phyloP scores from a whole-genome alignment of 1,140 invertebrate species.

The Magallana ariakensis region DNA sequence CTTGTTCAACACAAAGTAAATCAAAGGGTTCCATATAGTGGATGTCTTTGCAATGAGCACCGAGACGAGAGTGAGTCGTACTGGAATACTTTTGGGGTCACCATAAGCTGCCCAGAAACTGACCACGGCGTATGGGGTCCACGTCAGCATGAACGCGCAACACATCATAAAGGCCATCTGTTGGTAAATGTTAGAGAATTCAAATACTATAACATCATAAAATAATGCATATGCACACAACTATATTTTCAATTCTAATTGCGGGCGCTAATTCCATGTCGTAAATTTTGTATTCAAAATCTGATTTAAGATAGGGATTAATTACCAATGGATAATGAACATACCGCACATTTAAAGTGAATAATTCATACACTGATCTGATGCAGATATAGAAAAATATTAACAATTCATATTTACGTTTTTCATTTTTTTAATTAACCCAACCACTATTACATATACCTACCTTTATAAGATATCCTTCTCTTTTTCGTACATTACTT shows the following conservation, averaged over 20 bases:
- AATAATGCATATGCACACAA: too few species aligned
- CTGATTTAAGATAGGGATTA: too few species aligned
- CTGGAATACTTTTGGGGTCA: constrained; percentile 30
- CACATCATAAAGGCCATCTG: constrained; percentile 59
- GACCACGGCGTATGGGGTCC: constrained; percentile 54
- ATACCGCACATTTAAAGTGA: too few species aligned
- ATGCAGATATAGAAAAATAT: too few species aligned
- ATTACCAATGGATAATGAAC: too few species aligned
- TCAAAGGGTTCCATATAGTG: constrained; percentile 51
- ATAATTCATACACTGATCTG: too few species aligned
- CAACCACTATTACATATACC: neutral
- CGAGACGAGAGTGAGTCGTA: constrained; percentile 45
- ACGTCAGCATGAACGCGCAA: constrained; percentile 47
- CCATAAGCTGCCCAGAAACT: constrained; percentile 59
- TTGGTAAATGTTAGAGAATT: neutral
- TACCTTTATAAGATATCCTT: constrained; percentile 51
- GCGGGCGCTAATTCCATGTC: too few species aligned
- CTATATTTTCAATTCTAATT: too few species aligned
- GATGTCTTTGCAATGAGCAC: constrained; percentile 53
- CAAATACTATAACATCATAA: too few species aligned
- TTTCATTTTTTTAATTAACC: neutral
- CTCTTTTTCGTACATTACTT: constrained; percentile 38
- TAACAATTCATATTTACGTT: too few species aligned
- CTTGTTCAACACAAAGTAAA: constrained; percentile 57
- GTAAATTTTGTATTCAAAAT: too few species aligned